phyloP scores from a whole-genome alignment of 2,888 invertebrate genomes.

The Antheraea assamensis region DNA sequence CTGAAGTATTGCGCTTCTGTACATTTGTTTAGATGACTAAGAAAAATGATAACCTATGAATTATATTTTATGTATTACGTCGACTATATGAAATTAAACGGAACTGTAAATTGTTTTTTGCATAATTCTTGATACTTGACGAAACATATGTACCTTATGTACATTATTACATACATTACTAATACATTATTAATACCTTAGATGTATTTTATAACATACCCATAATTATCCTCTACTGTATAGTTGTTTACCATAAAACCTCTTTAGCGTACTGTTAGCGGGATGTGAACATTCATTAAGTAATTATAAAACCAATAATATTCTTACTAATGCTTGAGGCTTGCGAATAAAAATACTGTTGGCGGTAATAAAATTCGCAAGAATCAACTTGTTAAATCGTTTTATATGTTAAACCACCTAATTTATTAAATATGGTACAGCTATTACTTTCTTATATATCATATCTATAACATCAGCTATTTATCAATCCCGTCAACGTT shows the following conservation, averaged over 20 bases:
- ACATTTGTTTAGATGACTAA: no score
- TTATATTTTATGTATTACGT: neutral
- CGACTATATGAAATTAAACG: neutral
- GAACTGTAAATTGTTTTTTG: neutral
- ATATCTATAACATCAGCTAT: neutral
- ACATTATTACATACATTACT: no score
- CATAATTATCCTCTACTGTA: neutral
- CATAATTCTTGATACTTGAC: neutral
- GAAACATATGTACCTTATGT: neutral
- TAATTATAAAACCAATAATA: constrained; percentile 20
- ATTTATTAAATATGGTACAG: no score
- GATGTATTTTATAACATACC: neutral
- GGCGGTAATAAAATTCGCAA: neutral
- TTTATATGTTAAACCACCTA: neutral
- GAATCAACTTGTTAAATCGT: neutral
- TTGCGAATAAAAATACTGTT: neutral
- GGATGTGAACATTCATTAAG: constrained; percentile 25
- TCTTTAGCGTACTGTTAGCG: neutral
- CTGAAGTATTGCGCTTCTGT: no score
- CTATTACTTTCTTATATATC: no score
- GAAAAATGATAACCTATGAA: neutral
- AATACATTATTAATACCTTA: no score
- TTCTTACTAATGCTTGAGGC: neutral
- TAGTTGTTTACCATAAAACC: constrained; percentile 1
- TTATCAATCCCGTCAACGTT: no score